A percentile compares a stretch with the other conserved stretches of the same genome.
phyloP scores from a whole-genome alignment of 2,888 invertebrate species.

The Agonopterix arenella region DNA sequence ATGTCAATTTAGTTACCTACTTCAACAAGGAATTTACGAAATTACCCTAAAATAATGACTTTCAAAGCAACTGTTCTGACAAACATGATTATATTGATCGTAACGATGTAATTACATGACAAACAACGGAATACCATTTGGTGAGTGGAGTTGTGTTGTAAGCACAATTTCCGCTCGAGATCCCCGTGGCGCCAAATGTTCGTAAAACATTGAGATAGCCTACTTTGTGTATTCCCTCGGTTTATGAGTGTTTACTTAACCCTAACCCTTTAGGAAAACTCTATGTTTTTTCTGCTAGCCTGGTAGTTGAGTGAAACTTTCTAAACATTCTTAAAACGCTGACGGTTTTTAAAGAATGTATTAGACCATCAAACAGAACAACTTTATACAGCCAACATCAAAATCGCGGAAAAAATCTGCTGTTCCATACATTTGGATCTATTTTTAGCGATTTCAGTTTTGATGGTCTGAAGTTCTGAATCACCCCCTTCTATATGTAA shows the following conservation, averaged over 20 bases:
- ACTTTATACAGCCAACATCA: no score
- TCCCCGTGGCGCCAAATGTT: conserved; percentile 18
- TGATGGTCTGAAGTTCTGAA: no score
- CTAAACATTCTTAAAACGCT: no score
- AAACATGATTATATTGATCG: conserved; percentile 1
- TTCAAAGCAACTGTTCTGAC: neutral
- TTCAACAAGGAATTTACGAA: neutral
- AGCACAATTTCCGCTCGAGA: conserved; percentile 35
- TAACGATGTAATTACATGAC: conserved; percentile 3
- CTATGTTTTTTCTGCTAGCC: conserved; percentile 13
- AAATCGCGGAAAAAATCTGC: no score
- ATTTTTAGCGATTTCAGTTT: no score
- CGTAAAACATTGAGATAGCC: conserved; percentile 31
- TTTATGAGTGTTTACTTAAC: conserved; percentile 47
- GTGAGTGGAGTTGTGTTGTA: neutral
- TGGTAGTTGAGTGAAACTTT: neutral
- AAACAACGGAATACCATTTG: conserved; percentile 1
- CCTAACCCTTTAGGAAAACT: conserved; percentile 39
- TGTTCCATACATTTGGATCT: no score
- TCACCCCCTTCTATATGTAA: no score
- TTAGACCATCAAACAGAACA: no score
- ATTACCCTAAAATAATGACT: neutral
- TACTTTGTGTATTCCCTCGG: conserved; percentile 39
- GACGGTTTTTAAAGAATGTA: no score
- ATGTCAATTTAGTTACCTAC: neutral